These are phyloP conservation scores for Bombycilla garrulus DNA, from an alignment of 2,113 vertebrate species.

Conservation along the genomic window DNA sequence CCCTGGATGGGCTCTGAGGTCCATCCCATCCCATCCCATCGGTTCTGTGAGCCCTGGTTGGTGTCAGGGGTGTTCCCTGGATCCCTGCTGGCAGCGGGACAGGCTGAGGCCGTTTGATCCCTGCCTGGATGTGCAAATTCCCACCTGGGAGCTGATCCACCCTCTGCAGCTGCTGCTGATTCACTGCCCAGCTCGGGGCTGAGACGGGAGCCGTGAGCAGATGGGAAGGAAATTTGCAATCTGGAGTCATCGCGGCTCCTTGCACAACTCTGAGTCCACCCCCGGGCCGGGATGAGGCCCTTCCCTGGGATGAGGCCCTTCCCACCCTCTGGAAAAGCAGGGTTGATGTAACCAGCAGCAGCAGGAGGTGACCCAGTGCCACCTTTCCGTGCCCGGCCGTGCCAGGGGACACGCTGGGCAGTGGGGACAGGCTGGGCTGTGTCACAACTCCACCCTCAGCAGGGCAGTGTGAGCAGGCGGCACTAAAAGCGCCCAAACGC, in stretches of 20 bases:
- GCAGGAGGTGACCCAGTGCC: neutral
- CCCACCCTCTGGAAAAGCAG: neutral
- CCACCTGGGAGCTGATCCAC: neutral
- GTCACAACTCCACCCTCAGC: neutral
- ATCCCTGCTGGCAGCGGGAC: neutral
- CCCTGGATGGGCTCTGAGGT: neutral
- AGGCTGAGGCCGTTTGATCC: neutral
- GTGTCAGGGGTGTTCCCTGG: neutral
- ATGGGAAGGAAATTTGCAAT: neutral
- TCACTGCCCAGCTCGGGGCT: neutral
- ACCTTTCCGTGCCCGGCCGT: neutral
- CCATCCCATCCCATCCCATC: accelerated
- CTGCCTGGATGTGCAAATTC: neutral
- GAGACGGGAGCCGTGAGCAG: neutral
- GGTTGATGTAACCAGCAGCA: neutral
- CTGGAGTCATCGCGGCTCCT: neutral
- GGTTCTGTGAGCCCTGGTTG: neutral
- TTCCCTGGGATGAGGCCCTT: neutral
- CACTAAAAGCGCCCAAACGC: neutral
- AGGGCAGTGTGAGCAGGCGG: neutral
- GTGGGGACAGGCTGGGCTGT: neutral
- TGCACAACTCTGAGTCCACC: neutral
- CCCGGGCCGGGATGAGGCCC: neutral
- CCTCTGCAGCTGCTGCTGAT: neutral
- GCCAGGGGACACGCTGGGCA: accelerated